Percentiles rank a stretch among this genome's conserved stretches.
phyloP scores from a whole-genome alignment of 2,797 vertebrate species.

The Falco novaeseelandiae region DNA sequence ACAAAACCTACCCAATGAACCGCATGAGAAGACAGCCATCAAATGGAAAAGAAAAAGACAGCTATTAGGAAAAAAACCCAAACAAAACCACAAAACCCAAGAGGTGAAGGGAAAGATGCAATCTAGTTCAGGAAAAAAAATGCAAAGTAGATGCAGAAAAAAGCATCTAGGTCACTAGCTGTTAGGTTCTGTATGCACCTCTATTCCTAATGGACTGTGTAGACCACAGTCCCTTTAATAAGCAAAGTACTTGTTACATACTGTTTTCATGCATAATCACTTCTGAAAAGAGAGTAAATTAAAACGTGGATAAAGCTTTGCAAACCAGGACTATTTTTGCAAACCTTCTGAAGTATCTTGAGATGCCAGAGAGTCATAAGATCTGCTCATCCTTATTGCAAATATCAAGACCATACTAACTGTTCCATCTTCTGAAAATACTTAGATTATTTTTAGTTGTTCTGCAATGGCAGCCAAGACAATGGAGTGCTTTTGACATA shows the following conservation, averaged over 20 bases:
- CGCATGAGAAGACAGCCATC: not conserved
- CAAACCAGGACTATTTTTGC: not conserved
- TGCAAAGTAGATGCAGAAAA: not conserved
- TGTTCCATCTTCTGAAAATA: not conserved
- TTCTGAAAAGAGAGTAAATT: not conserved
- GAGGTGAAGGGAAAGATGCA: not conserved
- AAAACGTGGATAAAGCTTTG: not conserved
- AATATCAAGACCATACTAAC: not conserved
- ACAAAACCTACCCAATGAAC: not conserved
- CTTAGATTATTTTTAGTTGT: not conserved
- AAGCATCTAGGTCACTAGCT: not conserved
- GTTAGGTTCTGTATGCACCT: not conserved
- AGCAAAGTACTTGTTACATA: not conserved
- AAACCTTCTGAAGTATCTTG: not conserved
- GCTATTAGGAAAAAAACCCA: not conserved
- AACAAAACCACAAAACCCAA: accelerated
- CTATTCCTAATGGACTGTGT: not conserved
- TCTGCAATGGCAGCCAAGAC: not conserved
- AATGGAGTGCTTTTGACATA: not conserved
- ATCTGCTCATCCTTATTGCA: not conserved
- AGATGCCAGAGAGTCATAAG: not conserved
- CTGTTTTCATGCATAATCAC: not conserved
- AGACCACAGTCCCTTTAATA: not conserved
- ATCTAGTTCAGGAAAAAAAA: not conserved
- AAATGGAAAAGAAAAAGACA: not conserved